A percentile compares a stretch with the other conserved stretches of the same genome.
Conservation (phyloP, 2,113 vertebrate genomes). For the Colinus virginianus region DNA sequence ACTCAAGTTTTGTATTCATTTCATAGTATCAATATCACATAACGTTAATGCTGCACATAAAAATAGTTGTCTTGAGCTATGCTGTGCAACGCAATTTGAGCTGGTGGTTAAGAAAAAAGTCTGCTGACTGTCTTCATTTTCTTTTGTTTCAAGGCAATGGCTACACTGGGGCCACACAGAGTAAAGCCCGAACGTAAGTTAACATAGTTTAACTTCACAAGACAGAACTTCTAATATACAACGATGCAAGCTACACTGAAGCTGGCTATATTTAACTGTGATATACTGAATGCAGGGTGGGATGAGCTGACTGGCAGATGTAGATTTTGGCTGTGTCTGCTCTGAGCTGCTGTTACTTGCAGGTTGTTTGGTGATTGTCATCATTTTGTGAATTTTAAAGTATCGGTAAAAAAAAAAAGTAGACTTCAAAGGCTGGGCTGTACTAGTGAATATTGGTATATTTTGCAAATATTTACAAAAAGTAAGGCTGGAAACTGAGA, state of each 20-base stretch:
- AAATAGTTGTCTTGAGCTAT: background rate
- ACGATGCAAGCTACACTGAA: background rate
- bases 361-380: background rate
- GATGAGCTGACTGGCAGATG: background rate
- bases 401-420: background rate
- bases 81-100: background rate
- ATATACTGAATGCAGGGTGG: background rate
- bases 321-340: background rate
- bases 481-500: background rate
- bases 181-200: slow-evolving; percentile 93
- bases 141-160: slow-evolving; percentile 87
- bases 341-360: background rate
- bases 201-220: background rate
- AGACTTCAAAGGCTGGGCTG: background rate
- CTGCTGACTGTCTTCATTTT: background rate
- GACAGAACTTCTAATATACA: background rate
- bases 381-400: background rate
- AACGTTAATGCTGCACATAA: background rate
- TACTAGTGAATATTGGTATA: background rate
- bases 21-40: background rate
- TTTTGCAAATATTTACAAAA: background rate
- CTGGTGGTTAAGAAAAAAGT: background rate
- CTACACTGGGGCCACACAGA: slow-evolving; percentile 90
- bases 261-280: background rate
- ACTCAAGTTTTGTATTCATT: background rate